phyloP scores from a whole-genome alignment of 2,888 invertebrate genomes.

The Tinea trinotella region DNA sequence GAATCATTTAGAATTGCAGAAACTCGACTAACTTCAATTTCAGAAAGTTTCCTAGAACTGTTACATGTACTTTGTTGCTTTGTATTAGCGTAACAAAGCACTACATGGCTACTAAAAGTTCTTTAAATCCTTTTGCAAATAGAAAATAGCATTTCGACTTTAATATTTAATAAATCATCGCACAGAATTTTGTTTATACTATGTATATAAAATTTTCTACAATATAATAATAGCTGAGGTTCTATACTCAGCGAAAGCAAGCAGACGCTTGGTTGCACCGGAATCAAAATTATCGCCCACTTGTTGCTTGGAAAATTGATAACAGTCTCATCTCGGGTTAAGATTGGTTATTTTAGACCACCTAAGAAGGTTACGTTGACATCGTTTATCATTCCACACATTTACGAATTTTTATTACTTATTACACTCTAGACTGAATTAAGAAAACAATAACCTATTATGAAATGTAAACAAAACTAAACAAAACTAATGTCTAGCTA shows the following conservation, averaged over 20 bases:
- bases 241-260: background rate
- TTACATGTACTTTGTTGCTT: background rate
- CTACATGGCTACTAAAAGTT: background rate
- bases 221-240: background rate
- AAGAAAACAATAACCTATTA: background rate
- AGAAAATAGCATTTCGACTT: background rate
- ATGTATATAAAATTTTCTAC: no score
- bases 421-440: no score
- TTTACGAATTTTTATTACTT: background rate
- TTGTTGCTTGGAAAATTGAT: slow-evolving; percentile 69
- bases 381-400: background rate
- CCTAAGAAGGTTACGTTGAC: background rate
- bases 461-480: background rate
- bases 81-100: background rate
- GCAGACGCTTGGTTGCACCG: slow-evolving; percentile 35
- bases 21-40: background rate
- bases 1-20: slow-evolving; percentile 14
- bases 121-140: background rate
- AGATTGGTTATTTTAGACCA: slow-evolving; percentile 13
- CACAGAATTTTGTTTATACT: no score
- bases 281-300: slow-evolving; percentile 68
- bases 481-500: background rate
- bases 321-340: slow-evolving; percentile 50
- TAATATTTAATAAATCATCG: no score
- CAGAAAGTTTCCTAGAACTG: slow-evolving; percentile 8